Evolutionary conservation across 2,797 vertebrate genomes (phyloP).

Genomic region (Halcyon smyrnensis): DNA sequence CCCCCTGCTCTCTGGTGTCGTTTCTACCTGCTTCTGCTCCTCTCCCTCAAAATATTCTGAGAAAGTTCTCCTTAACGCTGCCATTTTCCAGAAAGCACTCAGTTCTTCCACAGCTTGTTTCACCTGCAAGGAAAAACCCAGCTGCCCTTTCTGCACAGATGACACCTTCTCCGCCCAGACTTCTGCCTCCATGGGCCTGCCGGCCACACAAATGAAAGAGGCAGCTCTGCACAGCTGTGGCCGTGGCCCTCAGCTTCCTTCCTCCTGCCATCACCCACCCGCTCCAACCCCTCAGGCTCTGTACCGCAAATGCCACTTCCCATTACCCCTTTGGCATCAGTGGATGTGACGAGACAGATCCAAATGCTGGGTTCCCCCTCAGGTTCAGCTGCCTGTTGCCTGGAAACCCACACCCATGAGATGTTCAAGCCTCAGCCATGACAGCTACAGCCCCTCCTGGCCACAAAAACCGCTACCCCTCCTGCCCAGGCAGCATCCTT

Average conservation of each 20-base stretch:
- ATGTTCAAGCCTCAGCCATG: fast-evolving
- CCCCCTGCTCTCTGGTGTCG: background rate
- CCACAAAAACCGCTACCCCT: background rate
- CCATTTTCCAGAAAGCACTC: background rate
- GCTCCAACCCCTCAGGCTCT: background rate
- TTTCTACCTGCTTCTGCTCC: background rate
- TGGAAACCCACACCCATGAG: fast-evolving
- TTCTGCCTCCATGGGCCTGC: too few relatives aligned
- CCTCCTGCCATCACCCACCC: fast-evolving
- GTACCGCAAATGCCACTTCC: fast-evolving
- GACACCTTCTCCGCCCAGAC: fast-evolving
- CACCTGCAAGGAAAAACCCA: background rate
- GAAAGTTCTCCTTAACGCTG: fast-evolving
- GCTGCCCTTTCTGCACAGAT: background rate
- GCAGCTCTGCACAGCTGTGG: background rate
- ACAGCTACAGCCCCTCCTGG: background rate
- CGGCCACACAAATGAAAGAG: fast-evolving
- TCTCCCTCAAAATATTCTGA: background rate
- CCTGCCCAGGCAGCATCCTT: background rate
- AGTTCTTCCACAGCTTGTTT: background rate
- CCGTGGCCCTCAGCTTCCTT: background rate
- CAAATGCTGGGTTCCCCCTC: background rate
- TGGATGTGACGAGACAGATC: fast-evolving
- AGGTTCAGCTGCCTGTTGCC: fast-evolving
- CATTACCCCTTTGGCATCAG: background rate